A percentile compares a stretch with the other conserved stretches of the same genome.
phyloP scores from a whole-genome alignment of 2,113 vertebrate species.

The Donacobius atricapilla region DNA sequence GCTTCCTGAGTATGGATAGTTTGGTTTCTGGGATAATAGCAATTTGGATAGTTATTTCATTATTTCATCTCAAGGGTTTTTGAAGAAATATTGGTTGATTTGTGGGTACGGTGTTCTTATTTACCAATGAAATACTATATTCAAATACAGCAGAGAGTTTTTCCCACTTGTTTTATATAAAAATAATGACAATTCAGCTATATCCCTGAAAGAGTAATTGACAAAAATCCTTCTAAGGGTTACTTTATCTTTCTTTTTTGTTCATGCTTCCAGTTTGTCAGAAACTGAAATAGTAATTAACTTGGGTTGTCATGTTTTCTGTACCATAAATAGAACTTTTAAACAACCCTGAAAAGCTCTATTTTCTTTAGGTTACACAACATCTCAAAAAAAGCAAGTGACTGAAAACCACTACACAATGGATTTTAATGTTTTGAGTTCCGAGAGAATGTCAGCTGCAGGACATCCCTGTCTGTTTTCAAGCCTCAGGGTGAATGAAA shows the following conservation, averaged over 20 bases:
- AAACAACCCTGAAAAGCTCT: not conserved
- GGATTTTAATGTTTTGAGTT: slow-evolving; percentile 4
- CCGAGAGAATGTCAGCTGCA: not conserved
- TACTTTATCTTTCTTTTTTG: not conserved
- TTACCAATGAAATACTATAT: slow-evolving; percentile 14
- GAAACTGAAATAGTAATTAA: slow-evolving; percentile 35
- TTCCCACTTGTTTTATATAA: not conserved
- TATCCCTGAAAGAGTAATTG: not conserved
- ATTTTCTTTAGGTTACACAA: slow-evolving; percentile 40
- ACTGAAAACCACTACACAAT: not conserved
- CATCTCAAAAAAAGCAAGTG: not conserved
- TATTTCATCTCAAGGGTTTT: slow-evolving; percentile 30
- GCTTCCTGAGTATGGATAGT: not conserved
- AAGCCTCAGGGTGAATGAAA: not conserved
- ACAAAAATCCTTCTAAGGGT: not conserved
- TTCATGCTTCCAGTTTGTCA: slow-evolving; percentile 3
- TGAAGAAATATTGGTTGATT: slow-evolving; percentile 32
- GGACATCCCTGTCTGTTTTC: not conserved
- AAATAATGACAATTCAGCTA: not conserved
- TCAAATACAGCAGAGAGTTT: not conserved
- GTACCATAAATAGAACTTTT: slow-evolving; percentile 29
- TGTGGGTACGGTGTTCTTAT: slow-evolving; percentile 30
- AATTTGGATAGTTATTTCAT: slow-evolving; percentile 30
- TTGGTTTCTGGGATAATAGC: slow-evolving; percentile 4
- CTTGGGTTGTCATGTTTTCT: not conserved